Conservation (phyloP, 2,797 vertebrate species). For the Notolepis coatsorum region DNA sequence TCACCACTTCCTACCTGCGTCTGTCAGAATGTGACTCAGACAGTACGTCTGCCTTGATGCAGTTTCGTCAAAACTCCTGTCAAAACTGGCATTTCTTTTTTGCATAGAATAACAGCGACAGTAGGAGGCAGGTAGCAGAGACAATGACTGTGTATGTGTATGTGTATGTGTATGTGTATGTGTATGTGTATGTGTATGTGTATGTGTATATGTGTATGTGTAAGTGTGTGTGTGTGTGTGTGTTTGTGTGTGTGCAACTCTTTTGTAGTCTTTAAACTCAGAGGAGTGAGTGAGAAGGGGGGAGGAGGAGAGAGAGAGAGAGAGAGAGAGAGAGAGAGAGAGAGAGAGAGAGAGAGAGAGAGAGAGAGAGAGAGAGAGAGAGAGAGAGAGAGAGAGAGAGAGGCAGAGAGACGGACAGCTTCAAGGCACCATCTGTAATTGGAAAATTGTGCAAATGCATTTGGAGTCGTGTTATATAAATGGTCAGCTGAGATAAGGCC, state of each 20-base stretch:
- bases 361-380: not conserved
- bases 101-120: constrained; percentile 33
- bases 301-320: constrained; percentile 65
- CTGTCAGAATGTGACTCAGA: constrained; percentile 15
- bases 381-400: constrained; percentile 42
- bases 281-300: constrained; percentile 65
- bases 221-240: not conserved
- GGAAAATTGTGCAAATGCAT: constrained; percentile 80
- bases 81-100: constrained; percentile 1
- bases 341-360: constrained; percentile 62
- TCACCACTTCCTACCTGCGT: not conserved
- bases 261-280: constrained; percentile 71
- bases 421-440: constrained; percentile 77
- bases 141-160: not conserved
- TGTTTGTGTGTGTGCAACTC: constrained; percentile 39
- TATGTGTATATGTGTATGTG: not conserved
- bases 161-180: not conserved
- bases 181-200: not conserved
- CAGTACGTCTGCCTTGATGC: not conserved
- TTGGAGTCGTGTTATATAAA: constrained; percentile 79
- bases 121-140: constrained; percentile 8
- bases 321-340: constrained; percentile 61
- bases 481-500: constrained; percentile 76
- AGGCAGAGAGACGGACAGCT: constrained; percentile 66
- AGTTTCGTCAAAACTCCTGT: constrained; percentile 10